These are phyloP conservation scores for Canis aureus DNA, from an alignment of 2,113 vertebrate species.

Conservation along the genomic window DNA sequence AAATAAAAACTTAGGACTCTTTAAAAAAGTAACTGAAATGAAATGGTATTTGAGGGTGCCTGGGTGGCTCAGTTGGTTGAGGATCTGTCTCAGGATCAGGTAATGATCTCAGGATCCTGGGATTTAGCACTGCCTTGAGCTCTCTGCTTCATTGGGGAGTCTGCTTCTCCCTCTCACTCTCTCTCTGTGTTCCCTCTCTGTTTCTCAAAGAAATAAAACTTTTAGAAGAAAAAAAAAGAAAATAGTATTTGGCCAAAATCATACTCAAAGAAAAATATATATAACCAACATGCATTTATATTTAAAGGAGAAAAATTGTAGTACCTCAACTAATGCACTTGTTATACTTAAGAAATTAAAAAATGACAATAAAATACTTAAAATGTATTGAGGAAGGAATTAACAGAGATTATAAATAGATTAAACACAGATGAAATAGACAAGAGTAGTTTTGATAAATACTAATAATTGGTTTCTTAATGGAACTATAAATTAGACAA, in stretches of 20 bases:
- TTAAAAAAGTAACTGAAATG: neutral
- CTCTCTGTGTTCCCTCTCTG: too few species aligned
- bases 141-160: too few species aligned
- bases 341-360: neutral
- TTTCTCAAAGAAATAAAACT: too few species aligned
- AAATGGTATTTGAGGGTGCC: neutral
- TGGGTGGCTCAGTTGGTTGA: too few species aligned
- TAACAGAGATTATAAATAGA: neutral
- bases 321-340: neutral
- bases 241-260: neutral
- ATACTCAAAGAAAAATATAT: neutral
- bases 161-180: too few species aligned
- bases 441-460: neutral
- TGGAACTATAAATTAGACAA: neutral
- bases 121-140: too few species aligned
- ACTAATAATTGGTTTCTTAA: neutral
- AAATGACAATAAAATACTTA: neutral
- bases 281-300: neutral
- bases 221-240: neutral
- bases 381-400: neutral
- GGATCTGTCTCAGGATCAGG: too few species aligned
- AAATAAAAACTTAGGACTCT: neutral
- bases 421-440: constrained; percentile 19
- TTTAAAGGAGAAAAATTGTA: neutral
- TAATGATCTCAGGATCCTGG: too few species aligned